Evolutionary conservation across 2,113 vertebrate genomes (phyloP).

Genomic region (Heteronetta atricapilla): DNA sequence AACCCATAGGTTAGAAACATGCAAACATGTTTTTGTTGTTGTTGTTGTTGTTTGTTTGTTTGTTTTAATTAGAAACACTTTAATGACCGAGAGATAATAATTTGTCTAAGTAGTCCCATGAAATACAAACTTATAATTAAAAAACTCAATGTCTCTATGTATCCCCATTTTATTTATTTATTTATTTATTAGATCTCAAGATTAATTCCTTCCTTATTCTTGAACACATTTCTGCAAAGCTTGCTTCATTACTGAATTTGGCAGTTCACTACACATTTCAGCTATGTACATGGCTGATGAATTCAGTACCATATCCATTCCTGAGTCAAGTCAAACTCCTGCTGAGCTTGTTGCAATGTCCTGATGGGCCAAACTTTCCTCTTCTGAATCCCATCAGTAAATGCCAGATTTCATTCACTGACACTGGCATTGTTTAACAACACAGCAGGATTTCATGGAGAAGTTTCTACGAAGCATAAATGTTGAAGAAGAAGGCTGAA

Average conservation of each 20-base stretch:
- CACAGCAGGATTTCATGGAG: neutral
- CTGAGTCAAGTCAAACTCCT: neutral
- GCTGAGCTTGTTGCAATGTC: neutral
- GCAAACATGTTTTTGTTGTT: too few species aligned
- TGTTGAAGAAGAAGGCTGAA: neutral
- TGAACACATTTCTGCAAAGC: neutral
- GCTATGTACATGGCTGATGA: neutral
- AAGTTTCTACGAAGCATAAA: neutral
- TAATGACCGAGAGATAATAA: neutral
- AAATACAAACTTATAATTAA: neutral
- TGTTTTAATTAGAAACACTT: neutral
- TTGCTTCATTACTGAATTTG: neutral
- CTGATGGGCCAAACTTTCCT: neutral
- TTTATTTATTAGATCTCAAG: accelerated
- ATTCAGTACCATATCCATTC: neutral
- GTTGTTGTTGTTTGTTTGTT: neutral
- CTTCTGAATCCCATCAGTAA: neutral
- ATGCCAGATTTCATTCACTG: neutral
- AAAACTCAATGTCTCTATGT: neutral
- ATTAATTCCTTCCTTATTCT: neutral
- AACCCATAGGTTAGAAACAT: neutral
- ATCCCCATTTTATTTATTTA: neutral
- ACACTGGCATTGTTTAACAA: neutral
- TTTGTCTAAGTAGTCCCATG: neutral
- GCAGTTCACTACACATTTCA: neutral